Conservation (phyloP, 1,140 invertebrate genomes). For the Idris sp. region DNA sequence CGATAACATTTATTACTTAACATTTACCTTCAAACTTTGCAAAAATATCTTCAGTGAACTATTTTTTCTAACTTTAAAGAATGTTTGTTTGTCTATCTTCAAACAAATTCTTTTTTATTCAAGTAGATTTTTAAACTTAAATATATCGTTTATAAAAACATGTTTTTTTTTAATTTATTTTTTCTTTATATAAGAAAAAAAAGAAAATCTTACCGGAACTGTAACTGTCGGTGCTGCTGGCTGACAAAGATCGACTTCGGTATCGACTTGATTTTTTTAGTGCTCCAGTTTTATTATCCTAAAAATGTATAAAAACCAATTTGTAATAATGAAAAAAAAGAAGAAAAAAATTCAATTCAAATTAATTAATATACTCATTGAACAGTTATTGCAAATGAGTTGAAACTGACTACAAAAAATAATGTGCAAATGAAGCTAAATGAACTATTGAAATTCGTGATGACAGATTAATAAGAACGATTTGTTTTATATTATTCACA, state of each 20-base stretch:
- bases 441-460: constrained; percentile 57
- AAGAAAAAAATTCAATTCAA: neutral
- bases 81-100: no score
- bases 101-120: no score
- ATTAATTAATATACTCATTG: constrained; percentile 16
- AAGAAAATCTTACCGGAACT: constrained; percentile 86
- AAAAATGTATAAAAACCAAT: constrained; percentile 64
- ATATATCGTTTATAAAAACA: no score
- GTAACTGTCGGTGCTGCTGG: constrained; percentile 96
- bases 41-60: no score
- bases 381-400: constrained; percentile 66
- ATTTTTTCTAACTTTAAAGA: no score
- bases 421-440: constrained; percentile 73
- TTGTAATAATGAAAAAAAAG: neutral
- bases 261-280: constrained; percentile 91
- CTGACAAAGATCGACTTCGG: constrained; percentile 91
- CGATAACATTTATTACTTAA: no score
- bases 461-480: constrained; percentile 67
- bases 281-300: constrained; percentile 85
- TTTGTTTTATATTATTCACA: constrained; percentile 9
- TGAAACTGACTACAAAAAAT: constrained; percentile 70
- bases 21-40: no score
- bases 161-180: no score
- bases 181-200: no score
- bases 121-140: no score